Evolutionary conservation across 2,888 invertebrate genomes (phyloP).

Genomic region (Arctia plantaginis): DNA sequence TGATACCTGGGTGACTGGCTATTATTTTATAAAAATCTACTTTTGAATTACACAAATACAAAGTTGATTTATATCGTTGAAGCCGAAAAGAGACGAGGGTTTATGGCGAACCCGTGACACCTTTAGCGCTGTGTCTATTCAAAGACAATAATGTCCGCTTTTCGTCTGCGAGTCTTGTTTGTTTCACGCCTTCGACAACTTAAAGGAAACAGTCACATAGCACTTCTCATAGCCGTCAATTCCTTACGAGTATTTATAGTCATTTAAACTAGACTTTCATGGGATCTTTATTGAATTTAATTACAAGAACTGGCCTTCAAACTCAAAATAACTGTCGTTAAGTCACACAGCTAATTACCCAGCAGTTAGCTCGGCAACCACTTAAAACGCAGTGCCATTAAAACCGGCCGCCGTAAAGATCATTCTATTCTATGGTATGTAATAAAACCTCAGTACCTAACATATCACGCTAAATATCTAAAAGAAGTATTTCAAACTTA

Average conservation of each 20-base stretch:
- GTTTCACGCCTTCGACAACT: background rate
- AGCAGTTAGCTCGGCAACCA: background rate
- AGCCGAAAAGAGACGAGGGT: background rate
- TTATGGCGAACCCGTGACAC: background rate
- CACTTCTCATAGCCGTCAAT: background rate
- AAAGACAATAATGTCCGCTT: background rate
- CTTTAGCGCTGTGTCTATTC: background rate
- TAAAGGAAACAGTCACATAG: background rate
- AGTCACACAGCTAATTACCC: conserved; percentile 22
- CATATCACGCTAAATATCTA: background rate
- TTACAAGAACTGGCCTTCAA: conserved; percentile 2
- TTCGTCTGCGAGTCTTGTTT: too few species aligned
- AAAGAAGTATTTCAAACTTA: background rate
- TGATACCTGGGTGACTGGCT: background rate
- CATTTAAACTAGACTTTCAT: conserved; percentile 3
- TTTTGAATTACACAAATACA: background rate
- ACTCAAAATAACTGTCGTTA: background rate
- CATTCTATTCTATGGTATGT: background rate
- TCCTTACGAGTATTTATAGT: background rate
- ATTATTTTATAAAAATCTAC: background rate
- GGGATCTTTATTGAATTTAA: conserved; percentile 7
- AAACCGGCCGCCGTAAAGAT: background rate
- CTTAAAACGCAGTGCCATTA: background rate
- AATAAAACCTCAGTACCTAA: background rate
- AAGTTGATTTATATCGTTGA: too few species aligned